phyloP scores from a whole-genome alignment of 2,888 invertebrate species.

The Papilio demoleus region DNA sequence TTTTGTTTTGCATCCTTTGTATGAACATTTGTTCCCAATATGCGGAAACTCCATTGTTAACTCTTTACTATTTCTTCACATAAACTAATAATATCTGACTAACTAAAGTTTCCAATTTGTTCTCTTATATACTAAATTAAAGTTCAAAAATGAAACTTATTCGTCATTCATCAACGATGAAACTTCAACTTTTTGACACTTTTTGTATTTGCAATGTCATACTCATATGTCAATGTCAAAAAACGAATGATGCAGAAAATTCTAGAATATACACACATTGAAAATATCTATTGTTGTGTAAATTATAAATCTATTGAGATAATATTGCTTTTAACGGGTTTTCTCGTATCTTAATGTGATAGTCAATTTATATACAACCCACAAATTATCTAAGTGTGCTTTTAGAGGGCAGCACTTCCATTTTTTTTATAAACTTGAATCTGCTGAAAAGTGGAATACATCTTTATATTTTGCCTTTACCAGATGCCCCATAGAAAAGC shows the following conservation, averaged over 20 bases:
- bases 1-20: slow-evolving; percentile 94
- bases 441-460: no score
- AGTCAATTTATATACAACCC: neutral
- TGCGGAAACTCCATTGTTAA: slow-evolving; percentile 94
- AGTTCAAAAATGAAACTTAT: slow-evolving; percentile 8
- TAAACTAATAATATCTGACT: slow-evolving; percentile 19
- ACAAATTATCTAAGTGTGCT: no score
- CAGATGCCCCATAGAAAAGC: no score
- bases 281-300: neutral
- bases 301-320: neutral
- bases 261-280: slow-evolving; percentile 10
- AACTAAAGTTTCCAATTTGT: slow-evolving; percentile 6
- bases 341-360: neutral
- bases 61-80: slow-evolving; percentile 12
- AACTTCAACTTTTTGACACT: slow-evolving; percentile 33
- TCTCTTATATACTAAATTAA: slow-evolving; percentile 31
- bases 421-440: no score
- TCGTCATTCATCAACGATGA: slow-evolving; percentile 28
- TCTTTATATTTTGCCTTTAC: no score
- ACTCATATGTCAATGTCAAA: neutral
- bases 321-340: neutral
- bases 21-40: slow-evolving; percentile 93
- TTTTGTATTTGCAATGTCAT: slow-evolving; percentile 5
- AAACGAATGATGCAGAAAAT: slow-evolving; percentile 8
- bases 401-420: no score